Evolutionary conservation across 1,140 invertebrate genomes (phyloP), one percentile per base, ranked within the genome.

Genomic region (Drosophila elegans): DNA sequence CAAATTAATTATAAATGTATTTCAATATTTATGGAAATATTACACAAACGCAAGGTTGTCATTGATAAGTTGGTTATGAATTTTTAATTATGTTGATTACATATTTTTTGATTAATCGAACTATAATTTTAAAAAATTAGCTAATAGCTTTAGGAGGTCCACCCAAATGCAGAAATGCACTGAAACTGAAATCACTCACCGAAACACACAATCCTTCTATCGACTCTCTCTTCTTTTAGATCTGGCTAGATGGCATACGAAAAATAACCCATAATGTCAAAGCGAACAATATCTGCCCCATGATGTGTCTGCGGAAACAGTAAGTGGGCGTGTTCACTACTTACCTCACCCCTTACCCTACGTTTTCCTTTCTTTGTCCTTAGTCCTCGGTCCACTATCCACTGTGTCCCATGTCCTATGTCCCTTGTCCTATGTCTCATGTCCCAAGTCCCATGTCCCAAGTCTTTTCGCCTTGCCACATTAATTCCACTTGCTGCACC

Each of bases 271-370:
- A 99, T 94, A 99, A 99, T 94, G 97, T 98, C 84, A 99, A 99
- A 95, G 98, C 97, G 81, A 99, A 99, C 95, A 99, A 99, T 95
- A 96, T 99, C 88, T 99, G 98, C 93, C 98, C 99, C 46, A 97
- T 98, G 96, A 99, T 98, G 81, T 98, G 97, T 94, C 95, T 99
- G 85, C 98, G 98, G 94, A 99, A 99, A 95, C 98, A 99, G 98
- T 99, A 96, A 98, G 98, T 97, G 60, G 25, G 57, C 53, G 46
- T 57, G 57, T 61, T 59, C 13, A 60, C 44, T 59, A 11, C 29
- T 21, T 32, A 29, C 53, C 6, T 3, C 32, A 51, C 12, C 32
- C 32, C 61, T 32, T 39, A 34, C 27, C 13, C 48, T 1, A 3
- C 16, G n/a, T 10, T 44, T 44, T 13, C 39, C 39, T 42, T 16